Conservation (phyloP, 2,113 vertebrate species). For the Paraplagusia blochii region DNA sequence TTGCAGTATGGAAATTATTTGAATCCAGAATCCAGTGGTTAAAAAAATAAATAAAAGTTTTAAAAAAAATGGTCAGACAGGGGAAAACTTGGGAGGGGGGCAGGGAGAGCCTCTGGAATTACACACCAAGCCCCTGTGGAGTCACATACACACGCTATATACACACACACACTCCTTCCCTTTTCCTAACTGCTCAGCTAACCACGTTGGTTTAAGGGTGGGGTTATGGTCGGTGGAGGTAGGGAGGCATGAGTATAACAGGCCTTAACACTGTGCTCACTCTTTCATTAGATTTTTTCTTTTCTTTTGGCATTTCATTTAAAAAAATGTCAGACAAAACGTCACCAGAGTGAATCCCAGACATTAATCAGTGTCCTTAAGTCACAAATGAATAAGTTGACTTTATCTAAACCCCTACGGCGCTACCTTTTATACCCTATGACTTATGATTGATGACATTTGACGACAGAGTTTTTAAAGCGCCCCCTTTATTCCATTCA, state of each 20-base stretch:
- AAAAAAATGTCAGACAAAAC: conserved; percentile 39
- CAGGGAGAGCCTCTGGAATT: conserved; percentile 72
- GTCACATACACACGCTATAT: conserved; percentile 33
- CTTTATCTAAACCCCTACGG: no score
- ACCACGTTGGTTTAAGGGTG: conserved; percentile 67
- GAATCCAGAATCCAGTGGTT: conserved; percentile 72
- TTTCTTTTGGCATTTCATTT: conserved; percentile 41
- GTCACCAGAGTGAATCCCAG: conserved; percentile 6
- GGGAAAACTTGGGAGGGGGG: conserved; percentile 68
- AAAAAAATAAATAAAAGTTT: conserved; percentile 69
- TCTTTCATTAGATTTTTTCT: conserved; percentile 54
- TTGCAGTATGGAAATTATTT: conserved; percentile 78
- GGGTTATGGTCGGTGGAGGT: conserved; percentile 53
- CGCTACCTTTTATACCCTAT: conserved; percentile 1
- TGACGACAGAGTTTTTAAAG: conserved; percentile 15
- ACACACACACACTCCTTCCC: conserved; percentile 43
- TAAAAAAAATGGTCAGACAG: conserved; percentile 64
- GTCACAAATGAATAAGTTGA: conserved; percentile 9
- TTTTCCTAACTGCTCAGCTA: conserved; percentile 56
- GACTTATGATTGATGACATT: conserved; percentile 24
- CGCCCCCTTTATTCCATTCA: conserved; percentile 31
- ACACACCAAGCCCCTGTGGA: conserved; percentile 54
- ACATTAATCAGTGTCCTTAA: conserved; percentile 28
- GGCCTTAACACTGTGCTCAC: conserved; percentile 46
- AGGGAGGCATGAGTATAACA: conserved; percentile 55